Percentiles rank a stretch among this genome's conserved stretches.
These are phyloP conservation scores for Isurus oxyrinchus DNA, from an alignment of 2,113 vertebrate genomes.

Conservation along the genomic window DNA sequence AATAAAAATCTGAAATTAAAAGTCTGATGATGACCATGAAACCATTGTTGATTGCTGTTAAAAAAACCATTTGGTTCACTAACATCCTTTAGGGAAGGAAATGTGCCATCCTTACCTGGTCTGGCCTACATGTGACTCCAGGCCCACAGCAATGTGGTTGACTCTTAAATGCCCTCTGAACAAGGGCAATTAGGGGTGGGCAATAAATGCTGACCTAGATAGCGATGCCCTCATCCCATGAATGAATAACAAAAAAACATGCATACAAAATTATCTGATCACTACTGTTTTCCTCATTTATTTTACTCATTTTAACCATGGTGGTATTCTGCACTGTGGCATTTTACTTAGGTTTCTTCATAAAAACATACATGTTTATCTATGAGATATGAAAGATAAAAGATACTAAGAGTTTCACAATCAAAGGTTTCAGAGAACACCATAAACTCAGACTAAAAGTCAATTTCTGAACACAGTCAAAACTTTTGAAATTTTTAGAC, in stretches of 20 bases:
- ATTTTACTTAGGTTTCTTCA: background rate
- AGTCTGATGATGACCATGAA: too few relatives aligned
- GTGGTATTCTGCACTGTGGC: background rate
- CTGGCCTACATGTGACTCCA: too few relatives aligned
- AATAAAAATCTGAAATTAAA: too few relatives aligned
- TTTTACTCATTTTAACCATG: background rate
- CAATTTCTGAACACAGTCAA: background rate
- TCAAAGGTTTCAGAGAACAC: background rate
- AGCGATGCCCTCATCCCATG: too few relatives aligned
- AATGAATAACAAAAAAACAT: background rate
- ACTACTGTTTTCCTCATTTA: slow-evolving; percentile 8
- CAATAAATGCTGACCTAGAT: too few relatives aligned
- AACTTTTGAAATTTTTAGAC: background rate
- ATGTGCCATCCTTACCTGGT: too few relatives aligned
- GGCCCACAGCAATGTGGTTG: too few relatives aligned
- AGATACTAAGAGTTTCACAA: background rate
- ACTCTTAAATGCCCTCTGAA: too few relatives aligned
- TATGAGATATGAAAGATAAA: background rate
- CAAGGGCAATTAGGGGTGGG: too few relatives aligned
- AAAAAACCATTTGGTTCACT: too few relatives aligned
- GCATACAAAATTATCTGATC: background rate
- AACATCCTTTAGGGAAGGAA: too few relatives aligned
- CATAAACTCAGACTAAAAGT: background rate
- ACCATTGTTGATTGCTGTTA: too few relatives aligned
- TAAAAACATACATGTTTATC: background rate